Conservation (phyloP, 2,797 vertebrate species). For the Pantherophis alleghaniensis region DNA sequence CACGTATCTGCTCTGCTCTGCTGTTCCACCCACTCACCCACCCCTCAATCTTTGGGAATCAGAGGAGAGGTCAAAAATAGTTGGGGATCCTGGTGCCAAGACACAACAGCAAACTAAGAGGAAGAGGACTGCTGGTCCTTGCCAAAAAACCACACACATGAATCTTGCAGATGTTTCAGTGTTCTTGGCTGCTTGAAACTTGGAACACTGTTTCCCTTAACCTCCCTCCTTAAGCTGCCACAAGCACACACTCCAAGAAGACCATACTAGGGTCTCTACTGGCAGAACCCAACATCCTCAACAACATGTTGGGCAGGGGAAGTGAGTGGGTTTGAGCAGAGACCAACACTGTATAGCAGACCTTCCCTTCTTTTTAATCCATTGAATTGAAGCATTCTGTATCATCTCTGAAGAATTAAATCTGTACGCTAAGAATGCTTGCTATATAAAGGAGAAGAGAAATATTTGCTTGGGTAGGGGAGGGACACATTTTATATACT, state of each 20-base stretch:
- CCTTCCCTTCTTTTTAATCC: constrained; percentile 17
- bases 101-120: not conserved
- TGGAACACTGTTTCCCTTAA: constrained; percentile 21
- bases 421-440: rapidly evolving
- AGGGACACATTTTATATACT: not conserved
- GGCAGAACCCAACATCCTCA: constrained; percentile 45
- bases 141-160: constrained; percentile 44
- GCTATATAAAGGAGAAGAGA: not conserved
- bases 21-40: constrained; percentile 15
- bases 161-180: constrained; percentile 51
- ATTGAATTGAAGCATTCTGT: constrained; percentile 18
- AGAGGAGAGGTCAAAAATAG: constrained; percentile 32
- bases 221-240: constrained; percentile 14
- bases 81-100: not conserved
- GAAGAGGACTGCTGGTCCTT: not conserved
- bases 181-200: constrained; percentile 37
- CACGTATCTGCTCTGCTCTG: not conserved
- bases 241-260: constrained; percentile 37
- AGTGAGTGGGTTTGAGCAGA: constrained; percentile 35
- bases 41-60: not conserved
- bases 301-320: constrained; percentile 34
- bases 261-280: constrained; percentile 38
- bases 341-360: constrained; percentile 48
- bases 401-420: constrained; percentile 18
- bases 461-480: not conserved